Evolutionary conservation across 2,113 vertebrate species (phyloP), one percentile per base, ranked within the genome.

Genomic region (Gorsachius goisagi): DNA sequence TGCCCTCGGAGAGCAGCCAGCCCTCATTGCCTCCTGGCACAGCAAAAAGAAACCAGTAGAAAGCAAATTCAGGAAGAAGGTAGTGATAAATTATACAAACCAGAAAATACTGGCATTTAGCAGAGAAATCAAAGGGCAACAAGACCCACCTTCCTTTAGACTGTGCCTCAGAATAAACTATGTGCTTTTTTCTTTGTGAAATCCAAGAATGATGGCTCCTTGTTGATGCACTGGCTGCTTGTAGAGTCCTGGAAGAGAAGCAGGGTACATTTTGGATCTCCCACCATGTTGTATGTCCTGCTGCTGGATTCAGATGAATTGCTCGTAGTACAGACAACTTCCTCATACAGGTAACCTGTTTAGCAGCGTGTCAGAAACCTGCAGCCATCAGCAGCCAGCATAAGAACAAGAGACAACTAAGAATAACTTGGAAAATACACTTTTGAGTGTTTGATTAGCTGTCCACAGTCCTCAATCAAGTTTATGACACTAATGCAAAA

Each of bases 1-100:
- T 9, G 13, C 30, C 30, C 32, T 6, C 8, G 30, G 41, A 47
- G 32, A 68, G 49, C n/a, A 55, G 15, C n/a, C 1, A 0, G 14
- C 16, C 30, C 30, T 55, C 49, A 11, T 39, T 2, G 0, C 8
- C 7, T 20, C 2, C 23, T 39, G 32, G 4, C 16, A 67, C 1
- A 8, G 41, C 33, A 33, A 45, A 83, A 68, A 11, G 17, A 35
- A 67, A 15, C 5, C 5, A 20, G 9, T 15, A 37, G 24, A 76
- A 93, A 64, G 5, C 9, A 76, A 59, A 88, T 37, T 72, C 15
- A n/a, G 53, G 14, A 64, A 62, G 16, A 23, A n/a, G 5, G 23
- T 11, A 85, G 22, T 14, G 45, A 13, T 7, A 59, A 50, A 17
- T 68, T 72, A 59, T 6, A 64, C 15, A 28, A 71, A 76, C 18